Percentiles rank a stretch among this genome's conserved stretches.
Conservation (phyloP, 2,113 vertebrate genomes). For the Danionella cerebrum region DNA sequence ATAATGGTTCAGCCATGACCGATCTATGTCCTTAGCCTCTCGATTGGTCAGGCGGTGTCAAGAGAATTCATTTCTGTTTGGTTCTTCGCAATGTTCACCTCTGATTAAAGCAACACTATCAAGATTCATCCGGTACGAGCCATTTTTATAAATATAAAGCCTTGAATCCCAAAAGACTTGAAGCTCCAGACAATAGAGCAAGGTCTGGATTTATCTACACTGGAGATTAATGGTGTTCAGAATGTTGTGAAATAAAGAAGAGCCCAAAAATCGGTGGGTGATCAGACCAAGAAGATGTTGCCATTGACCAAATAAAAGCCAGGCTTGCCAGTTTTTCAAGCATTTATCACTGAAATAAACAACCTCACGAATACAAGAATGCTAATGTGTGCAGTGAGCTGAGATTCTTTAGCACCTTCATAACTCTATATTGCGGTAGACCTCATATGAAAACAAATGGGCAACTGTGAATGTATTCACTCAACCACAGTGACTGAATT, state of each 20-base stretch:
- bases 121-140: background rate
- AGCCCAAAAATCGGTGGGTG: background rate
- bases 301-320: background rate
- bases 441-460: no score
- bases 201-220: background rate
- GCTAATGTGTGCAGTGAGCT: no score
- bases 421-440: no score
- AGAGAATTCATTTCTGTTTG: background rate
- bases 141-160: background rate
- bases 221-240: background rate
- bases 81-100: background rate
- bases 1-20: constrained; percentile 28
- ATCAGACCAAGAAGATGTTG: no score
- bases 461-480: no score
- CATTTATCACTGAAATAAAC: no score
- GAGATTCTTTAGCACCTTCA: no score
- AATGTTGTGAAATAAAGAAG: background rate
- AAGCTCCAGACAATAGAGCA: background rate
- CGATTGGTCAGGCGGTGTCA: background rate
- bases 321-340: no score
- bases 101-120: constrained; percentile 1
- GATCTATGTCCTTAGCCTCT: constrained; percentile 20
- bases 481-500: no score
- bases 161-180: background rate
- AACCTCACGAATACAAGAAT: no score